phyloP scores from a whole-genome alignment of 64 coral and sea anemone genomes.

The Anthopleura sola region DNA sequence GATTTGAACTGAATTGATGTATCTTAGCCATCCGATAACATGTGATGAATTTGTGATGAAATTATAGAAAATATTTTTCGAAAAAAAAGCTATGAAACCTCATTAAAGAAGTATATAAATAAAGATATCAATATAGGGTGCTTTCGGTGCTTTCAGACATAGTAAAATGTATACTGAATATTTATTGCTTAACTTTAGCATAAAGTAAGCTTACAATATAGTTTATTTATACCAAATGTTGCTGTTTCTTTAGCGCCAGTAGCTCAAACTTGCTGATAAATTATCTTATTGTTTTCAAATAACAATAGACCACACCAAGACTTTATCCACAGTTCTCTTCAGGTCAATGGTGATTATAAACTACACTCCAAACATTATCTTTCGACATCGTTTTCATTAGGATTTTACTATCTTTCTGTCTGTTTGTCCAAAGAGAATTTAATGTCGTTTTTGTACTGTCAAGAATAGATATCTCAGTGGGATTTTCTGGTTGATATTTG shows the following conservation, averaged over 20 bases:
- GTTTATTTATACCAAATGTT: no score
- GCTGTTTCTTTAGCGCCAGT: no score
- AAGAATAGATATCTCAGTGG: background rate
- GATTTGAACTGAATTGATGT: background rate
- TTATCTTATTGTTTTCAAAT: background rate
- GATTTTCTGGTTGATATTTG: background rate
- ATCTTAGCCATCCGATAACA: background rate
- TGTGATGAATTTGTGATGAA: background rate
- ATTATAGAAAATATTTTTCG: no score
- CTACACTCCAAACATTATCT: background rate
- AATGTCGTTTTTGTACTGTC: background rate
- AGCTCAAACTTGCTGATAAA: no score
- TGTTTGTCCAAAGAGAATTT: background rate
- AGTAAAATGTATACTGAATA: no score
- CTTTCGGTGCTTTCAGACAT: no score
- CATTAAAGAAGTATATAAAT: no score
- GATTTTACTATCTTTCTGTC: background rate
- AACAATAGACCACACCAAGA: background rate
- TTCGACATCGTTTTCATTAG: background rate
- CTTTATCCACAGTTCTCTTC: background rate
- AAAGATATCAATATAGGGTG: no score
- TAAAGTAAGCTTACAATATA: no score
- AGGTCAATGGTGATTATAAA: conserved; percentile 14
- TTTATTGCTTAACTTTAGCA: no score
- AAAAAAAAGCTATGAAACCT: no score